Evolutionary conservation across 2,888 invertebrate genomes (phyloP).

Genomic region (Drosophila niveifrons): DNA sequence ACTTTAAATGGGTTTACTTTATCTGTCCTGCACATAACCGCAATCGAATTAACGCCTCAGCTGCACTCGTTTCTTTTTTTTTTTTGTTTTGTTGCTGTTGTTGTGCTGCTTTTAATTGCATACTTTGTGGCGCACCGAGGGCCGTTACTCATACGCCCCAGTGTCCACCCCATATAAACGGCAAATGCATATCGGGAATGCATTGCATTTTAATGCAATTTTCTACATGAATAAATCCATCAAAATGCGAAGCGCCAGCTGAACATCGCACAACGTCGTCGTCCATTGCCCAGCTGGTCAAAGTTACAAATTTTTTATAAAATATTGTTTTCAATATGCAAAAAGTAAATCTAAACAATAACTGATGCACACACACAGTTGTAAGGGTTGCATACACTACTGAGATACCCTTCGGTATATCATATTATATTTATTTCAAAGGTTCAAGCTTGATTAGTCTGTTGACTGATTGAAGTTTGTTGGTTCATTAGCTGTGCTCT

Average conservation of each 20-base stretch:
- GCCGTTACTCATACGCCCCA: conserved; percentile 31
- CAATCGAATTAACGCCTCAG: conserved; percentile 59
- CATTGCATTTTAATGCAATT: conserved; percentile 75
- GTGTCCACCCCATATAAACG: conserved; percentile 17
- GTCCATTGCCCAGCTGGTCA: conserved; percentile 32
- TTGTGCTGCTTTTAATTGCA: conserved; percentile 52
- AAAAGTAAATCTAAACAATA: conserved; percentile 56
- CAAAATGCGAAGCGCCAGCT: conserved; percentile 51
- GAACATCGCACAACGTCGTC: conserved; percentile 5
- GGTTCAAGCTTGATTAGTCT: not conserved
- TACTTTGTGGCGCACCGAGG: conserved; percentile 45
- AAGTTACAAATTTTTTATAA: conserved; percentile 42
- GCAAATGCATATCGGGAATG: conserved; percentile 11
- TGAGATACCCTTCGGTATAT: conserved; percentile 12
- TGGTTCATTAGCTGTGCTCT: no score
- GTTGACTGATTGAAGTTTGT: no score
- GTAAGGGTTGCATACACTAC: not conserved
- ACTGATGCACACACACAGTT: conserved; percentile 2
- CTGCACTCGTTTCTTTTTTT: conserved; percentile 26
- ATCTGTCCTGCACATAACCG: conserved; percentile 26
- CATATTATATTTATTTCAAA: no score
- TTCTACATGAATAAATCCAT: conserved; percentile 77
- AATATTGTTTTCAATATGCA: conserved; percentile 47
- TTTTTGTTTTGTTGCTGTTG: no score
- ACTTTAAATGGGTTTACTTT: conserved; percentile 11